Percentiles rank a stretch among this genome's conserved stretches.
Evolutionary conservation across 2,113 vertebrate genomes (phyloP).

Genomic region (Alexandromys fortis): DNA sequence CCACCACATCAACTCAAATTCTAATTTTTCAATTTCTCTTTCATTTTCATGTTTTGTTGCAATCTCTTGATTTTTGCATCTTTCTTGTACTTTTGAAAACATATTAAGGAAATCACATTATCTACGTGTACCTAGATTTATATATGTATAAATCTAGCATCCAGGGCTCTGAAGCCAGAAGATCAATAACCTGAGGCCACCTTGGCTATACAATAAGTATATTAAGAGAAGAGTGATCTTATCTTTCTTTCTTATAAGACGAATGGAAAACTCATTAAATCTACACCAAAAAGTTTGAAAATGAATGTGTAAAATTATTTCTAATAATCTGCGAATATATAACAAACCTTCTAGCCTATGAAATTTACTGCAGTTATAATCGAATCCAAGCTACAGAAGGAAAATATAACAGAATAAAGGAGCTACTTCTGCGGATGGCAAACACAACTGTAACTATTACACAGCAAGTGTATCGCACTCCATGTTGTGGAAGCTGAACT

Average conservation of each 20-base stretch:
- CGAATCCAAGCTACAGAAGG: not conserved
- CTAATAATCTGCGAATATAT: constrained; percentile 7
- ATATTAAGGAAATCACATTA: not conserved
- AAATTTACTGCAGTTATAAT: not conserved
- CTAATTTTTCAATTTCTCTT: not conserved
- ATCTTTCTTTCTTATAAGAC: constrained; percentile 13
- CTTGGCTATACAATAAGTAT: not conserved
- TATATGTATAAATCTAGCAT: not conserved
- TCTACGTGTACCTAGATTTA: not conserved
- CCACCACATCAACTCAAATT: not conserved
- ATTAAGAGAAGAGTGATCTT: no score
- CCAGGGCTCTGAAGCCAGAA: not conserved
- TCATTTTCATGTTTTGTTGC: not conserved
- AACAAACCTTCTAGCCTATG: constrained; percentile 26
- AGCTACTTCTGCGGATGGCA: constrained; percentile 1
- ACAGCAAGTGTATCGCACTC: not conserved
- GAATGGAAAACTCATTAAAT: constrained; percentile 51
- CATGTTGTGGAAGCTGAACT: not conserved
- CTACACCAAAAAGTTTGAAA: not conserved
- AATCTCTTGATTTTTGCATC: not conserved
- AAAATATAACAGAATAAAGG: not conserved
- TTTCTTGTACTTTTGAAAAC: constrained; percentile 6
- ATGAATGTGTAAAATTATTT: constrained; percentile 33
- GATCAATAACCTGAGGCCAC: not conserved
- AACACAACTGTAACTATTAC: not conserved